These are phyloP conservation scores for Andrena hattorfiana DNA, from an alignment of 2,888 invertebrate species.

Conservation along the genomic window DNA sequence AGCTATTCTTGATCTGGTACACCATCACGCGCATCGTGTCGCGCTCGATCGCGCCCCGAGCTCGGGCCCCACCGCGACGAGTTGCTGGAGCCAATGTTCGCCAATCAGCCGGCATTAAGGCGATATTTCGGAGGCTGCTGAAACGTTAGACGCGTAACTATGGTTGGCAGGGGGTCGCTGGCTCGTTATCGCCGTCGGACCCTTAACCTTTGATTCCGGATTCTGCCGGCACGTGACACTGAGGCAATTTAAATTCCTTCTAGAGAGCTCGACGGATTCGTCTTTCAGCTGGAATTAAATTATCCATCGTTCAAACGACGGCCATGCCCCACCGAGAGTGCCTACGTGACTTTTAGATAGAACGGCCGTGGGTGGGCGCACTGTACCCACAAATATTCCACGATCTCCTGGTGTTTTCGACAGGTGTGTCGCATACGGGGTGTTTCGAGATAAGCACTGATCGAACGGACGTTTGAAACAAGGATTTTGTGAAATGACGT, in stretches of 20 bases:
- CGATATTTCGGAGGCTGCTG: conserved; percentile 31
- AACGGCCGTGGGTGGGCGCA: conserved; percentile 45
- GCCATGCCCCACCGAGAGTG: conserved; percentile 28
- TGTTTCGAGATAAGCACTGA: too few species aligned
- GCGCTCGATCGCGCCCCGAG: conserved; percentile 18
- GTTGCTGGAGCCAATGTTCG: conserved; percentile 29
- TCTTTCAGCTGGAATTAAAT: conserved; percentile 61
- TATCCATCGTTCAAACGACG: conserved; percentile 55
- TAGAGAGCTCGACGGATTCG: conserved; percentile 48
- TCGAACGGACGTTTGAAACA: too few species aligned
- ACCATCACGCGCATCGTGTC: conserved; percentile 51
- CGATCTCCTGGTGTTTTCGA: conserved; percentile 26
- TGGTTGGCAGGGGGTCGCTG: conserved; percentile 18
- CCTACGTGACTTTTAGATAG: conserved; percentile 62
- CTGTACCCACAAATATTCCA: conserved; percentile 35
- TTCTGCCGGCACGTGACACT: conserved; percentile 35
- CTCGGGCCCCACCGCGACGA: neutral
- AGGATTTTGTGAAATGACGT: too few species aligned
- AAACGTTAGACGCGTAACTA: neutral
- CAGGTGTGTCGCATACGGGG: neutral
- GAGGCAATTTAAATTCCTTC: conserved; percentile 62
- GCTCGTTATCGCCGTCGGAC: conserved; percentile 28
- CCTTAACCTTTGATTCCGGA: conserved; percentile 63
- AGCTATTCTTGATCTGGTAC: conserved; percentile 72
- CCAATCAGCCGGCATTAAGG: conserved; percentile 25